Base-by-base conservation (phyloP, 2,888 invertebrate genomes). In the Eulithis prunata region DNA sequence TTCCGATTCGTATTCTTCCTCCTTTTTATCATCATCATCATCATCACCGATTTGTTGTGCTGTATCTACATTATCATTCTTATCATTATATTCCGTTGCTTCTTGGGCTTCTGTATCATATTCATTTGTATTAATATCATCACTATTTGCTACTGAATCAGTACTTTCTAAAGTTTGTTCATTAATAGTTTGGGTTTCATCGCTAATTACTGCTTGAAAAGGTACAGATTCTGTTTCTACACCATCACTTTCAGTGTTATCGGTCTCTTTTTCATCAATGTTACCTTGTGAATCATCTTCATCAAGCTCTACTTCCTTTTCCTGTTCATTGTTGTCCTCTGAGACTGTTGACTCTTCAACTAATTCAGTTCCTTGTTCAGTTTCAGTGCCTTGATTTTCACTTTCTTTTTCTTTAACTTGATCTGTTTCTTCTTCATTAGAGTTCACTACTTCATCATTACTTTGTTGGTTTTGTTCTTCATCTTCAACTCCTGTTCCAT, bases 401-500 rank as follows among this genome's bases (percentile, higher is more conserved):
- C 21, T 21, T 21, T 21, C 21, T 2, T 21, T 2, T 12, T 57
- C 41, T 32, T 54, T 57, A 32, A 10, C 21, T 38, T 8, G 11
- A 38, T 57, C 58, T 10, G 5, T 45, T 21, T 21, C 21, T 45
- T 12, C 49, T 46, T 49, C 51, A 13, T 38, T 62, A 12, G 12
- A 43, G 6, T 11, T 49, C 10, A 14, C 47, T 3, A n/a, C 14
- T 49, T 12, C 13, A 32, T 36, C 32, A 8, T 47, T 47, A 61
- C n/a, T 32, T 46, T 56, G 14, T 11, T 62, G 43, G 3, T 36
- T 12, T 4, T 38, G n/a, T 32, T 5, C 43, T 14, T 57, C 52
- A 52, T 55, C 51, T 12, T 3, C 36, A 38, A 52, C 45, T 60
- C 53, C 53, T 28, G 21, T 21, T 49, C 14, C 46, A 46, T 36